Conservation (phyloP, 2,113 vertebrate genomes). For the Nesospiza acunhae region DNA sequence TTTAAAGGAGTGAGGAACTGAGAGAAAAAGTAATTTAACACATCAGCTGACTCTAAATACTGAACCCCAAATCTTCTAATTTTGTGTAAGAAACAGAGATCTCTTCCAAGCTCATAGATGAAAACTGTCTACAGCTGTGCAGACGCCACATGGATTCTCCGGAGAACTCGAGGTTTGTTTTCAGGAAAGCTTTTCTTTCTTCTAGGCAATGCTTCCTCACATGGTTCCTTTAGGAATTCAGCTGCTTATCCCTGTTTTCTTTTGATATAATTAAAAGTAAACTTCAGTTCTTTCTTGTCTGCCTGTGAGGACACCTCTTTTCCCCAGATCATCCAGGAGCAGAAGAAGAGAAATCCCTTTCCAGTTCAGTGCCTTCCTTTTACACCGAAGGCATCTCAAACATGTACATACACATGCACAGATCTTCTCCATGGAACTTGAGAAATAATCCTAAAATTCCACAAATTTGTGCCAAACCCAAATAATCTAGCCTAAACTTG, state of each 20-base stretch:
- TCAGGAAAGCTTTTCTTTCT: not conserved
- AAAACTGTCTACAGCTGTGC: not conserved
- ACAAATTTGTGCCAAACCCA: not conserved
- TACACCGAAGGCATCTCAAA: not conserved
- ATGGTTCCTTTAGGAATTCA: constrained; percentile 15
- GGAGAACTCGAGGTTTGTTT: not conserved
- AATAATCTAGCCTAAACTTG: not conserved
- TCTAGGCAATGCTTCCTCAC: not conserved
- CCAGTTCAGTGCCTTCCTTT: not conserved
- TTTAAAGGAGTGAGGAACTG: not conserved
- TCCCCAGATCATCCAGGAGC: not conserved
- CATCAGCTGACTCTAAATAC: not conserved
- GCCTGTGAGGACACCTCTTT: not conserved
- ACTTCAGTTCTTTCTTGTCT: not conserved
- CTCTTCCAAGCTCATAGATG: not conserved
- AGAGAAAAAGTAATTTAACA: not conserved
- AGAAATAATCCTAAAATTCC: not conserved
- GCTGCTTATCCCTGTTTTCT: not conserved
- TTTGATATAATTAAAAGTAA: constrained; percentile 43
- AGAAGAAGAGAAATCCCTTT: constrained; percentile 5
- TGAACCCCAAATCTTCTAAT: not conserved
- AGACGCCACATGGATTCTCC: not conserved
- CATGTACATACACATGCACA: not conserved
- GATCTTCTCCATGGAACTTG: not conserved
- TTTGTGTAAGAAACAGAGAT: not conserved